phyloP scores from a whole-genome alignment of 2,888 invertebrate species.

The Calliscelio sp. region DNA sequence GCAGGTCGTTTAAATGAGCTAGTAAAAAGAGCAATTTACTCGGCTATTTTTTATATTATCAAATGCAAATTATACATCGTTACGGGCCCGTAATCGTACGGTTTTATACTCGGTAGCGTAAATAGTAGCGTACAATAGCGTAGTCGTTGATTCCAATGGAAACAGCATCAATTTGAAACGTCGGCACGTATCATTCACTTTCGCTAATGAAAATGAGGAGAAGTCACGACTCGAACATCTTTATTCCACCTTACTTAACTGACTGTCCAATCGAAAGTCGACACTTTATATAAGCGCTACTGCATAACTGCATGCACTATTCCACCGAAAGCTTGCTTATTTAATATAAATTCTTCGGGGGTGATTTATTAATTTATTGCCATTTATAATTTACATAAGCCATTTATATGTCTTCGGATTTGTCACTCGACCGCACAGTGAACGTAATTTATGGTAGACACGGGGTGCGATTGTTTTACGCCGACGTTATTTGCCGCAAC shows the following conservation, averaged over 20 bases:
- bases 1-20: background rate
- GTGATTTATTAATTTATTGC: conserved; percentile 61
- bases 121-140: conserved; percentile 55
- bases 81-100: conserved; percentile 44
- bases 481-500: conserved; percentile 13
- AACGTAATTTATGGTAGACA: conserved; percentile 49
- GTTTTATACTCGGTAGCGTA: conserved; percentile 56
- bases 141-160: conserved; percentile 53
- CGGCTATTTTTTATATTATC: conserved; percentile 14
- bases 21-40: conserved; percentile 15
- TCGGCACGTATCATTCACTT: conserved; percentile 84
- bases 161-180: conserved; percentile 80
- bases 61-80: conserved; percentile 45
- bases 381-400: conserved; percentile 55
- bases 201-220: conserved; percentile 84
- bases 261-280: conserved; percentile 69
- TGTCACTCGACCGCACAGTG: conserved; percentile 50
- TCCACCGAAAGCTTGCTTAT: conserved; percentile 34
- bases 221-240: conserved; percentile 69
- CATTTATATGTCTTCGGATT: conserved; percentile 56
- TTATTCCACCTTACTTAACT: conserved; percentile 67
- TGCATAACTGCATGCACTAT: conserved; percentile 31
- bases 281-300: conserved; percentile 66
- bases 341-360: conserved; percentile 44
- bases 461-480: conserved; percentile 35